phyloP scores from a whole-genome alignment of 2,113 vertebrate species.

The Saimiri boliviensis region DNA sequence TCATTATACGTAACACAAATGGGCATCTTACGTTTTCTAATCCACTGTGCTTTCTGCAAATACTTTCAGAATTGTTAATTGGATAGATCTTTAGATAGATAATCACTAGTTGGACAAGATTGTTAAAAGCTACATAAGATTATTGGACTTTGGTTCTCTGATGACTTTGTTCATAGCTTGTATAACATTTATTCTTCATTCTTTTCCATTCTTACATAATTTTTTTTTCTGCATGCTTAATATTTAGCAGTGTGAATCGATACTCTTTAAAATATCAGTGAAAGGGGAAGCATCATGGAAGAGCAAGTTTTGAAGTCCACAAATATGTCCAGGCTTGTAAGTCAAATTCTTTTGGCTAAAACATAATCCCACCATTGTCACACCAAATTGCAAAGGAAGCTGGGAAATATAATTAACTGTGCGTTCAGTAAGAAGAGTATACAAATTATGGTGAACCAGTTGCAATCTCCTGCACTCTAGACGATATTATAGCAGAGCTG shows the following conservation, averaged over 20 bases:
- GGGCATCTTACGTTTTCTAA: background rate
- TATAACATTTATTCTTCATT: background rate
- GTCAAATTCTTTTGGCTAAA: background rate
- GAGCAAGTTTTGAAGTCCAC: background rate
- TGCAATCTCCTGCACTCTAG: background rate
- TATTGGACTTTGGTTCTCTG: background rate
- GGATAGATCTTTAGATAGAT: background rate
- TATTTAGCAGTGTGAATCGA: background rate
- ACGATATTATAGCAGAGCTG: background rate
- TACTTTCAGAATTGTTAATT: background rate
- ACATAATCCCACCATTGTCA: background rate
- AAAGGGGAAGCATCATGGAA: background rate
- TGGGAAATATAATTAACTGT: background rate
- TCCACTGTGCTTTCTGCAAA: background rate
- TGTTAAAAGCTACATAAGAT: background rate
- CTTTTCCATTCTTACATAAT: background rate
- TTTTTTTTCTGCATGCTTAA: background rate
- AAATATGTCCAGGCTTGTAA: background rate
- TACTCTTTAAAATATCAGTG: background rate
- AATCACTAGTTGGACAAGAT: background rate
- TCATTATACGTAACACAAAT: background rate
- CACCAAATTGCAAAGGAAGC: background rate
- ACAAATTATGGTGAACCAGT: background rate
- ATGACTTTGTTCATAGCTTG: background rate
- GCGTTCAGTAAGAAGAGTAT: background rate